phyloP scores from a whole-genome alignment of 2,797 vertebrate genomes.

The Hipposideros larvatus region DNA sequence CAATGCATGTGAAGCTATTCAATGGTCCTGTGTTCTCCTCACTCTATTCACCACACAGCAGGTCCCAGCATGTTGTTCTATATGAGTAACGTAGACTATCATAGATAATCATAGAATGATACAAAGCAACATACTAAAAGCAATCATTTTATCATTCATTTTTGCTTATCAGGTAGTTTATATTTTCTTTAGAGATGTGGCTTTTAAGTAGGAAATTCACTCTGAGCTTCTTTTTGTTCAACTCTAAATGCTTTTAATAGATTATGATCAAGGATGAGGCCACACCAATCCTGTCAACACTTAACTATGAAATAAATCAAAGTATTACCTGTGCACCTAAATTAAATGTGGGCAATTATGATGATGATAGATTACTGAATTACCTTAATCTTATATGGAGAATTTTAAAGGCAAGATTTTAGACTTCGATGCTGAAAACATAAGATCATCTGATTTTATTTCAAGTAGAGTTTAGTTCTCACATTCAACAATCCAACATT shows the following conservation, averaged over 20 bases:
- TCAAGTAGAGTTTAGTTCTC: background rate
- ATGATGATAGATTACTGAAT: background rate
- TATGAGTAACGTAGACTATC: background rate
- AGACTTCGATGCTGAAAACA: background rate
- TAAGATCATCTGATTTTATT: constrained; percentile 24
- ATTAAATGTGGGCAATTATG: background rate
- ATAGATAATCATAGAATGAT: background rate
- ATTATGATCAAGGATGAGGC: background rate
- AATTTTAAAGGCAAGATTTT: background rate
- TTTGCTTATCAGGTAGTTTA: background rate
- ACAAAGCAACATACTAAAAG: background rate
- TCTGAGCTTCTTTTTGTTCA: background rate
- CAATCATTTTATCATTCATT: background rate
- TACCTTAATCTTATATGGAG: background rate
- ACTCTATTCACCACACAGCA: background rate
- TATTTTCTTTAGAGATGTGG: background rate
- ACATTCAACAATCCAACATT: constrained; percentile 18
- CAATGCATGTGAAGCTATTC: background rate
- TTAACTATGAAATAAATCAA: background rate
- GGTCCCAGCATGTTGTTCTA: background rate
- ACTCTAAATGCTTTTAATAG: background rate
- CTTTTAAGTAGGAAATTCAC: background rate
- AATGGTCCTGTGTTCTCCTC: background rate
- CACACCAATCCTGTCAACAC: background rate
- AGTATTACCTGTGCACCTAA: background rate